Conservation (phyloP, 2,113 vertebrate genomes). For the Mesoclemmys tuberculata region DNA sequence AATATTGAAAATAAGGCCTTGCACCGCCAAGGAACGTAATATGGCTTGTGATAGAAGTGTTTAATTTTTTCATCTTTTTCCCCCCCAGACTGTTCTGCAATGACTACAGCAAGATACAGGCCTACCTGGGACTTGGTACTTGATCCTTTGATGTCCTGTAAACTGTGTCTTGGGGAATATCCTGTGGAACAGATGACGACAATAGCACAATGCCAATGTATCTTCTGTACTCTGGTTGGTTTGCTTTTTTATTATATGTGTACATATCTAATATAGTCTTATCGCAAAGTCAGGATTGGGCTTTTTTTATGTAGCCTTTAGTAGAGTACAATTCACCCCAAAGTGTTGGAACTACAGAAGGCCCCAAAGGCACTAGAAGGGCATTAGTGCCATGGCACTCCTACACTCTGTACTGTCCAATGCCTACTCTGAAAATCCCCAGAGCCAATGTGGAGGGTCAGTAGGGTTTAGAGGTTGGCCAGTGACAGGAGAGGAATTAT, state of each 20-base stretch:
- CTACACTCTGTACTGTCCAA: not conserved
- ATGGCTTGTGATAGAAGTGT: not conserved
- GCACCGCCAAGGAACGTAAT: not conserved
- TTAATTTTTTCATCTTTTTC: not conserved
- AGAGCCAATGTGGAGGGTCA: not conserved
- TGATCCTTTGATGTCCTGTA: slow-evolving; percentile 96
- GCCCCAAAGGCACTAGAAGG: not conserved
- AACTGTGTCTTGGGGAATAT: slow-evolving; percentile 98
- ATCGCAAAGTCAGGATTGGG: not conserved
- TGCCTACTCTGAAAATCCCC: not conserved
- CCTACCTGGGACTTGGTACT: slow-evolving; percentile 97
- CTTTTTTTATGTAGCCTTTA: not conserved
- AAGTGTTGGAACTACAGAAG: not conserved
- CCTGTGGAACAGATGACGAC: slow-evolving; percentile 98
- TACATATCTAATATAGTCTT: not conserved
- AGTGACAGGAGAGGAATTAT: not conserved
- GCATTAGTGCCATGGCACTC: not conserved
- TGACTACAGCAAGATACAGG: slow-evolving; percentile 94
- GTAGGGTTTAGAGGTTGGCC: not conserved
- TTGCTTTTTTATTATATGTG: not conserved
- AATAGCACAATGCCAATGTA: slow-evolving; percentile 97
- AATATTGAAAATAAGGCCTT: not conserved
- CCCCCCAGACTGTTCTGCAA: slow-evolving; percentile 85
- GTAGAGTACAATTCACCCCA: not conserved
- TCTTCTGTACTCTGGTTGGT: slow-evolving; percentile 98